phyloP scores from a whole-genome alignment of 1,140 invertebrate genomes.

The Acromyrmex echinatior region DNA sequence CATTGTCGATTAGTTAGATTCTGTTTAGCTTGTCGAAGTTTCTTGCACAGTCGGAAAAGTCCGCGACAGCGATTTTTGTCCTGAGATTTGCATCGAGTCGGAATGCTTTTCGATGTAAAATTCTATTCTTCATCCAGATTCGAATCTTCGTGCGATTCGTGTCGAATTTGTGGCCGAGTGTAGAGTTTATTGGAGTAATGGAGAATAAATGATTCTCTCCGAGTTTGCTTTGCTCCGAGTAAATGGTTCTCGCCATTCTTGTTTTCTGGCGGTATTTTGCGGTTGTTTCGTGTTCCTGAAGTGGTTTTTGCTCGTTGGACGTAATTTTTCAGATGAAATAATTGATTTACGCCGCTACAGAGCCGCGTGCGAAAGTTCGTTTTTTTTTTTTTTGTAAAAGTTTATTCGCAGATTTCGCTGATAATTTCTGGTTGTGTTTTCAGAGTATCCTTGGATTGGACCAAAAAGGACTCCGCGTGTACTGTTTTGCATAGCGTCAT shows the following conservation, averaged over 20 bases:
- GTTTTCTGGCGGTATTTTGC: not conserved
- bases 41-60: conserved; percentile 49
- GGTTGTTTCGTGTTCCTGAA: not conserved
- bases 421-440: conserved; percentile 34
- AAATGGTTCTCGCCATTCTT: not conserved
- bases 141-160: conserved; percentile 23
- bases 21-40: conserved; percentile 34
- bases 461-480: conserved; percentile 54
- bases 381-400: not conserved
- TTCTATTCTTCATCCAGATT: conserved; percentile 27
- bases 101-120: not conserved
- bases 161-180: conserved; percentile 1
- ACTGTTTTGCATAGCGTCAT: conserved; percentile 44
- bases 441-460: conserved; percentile 35
- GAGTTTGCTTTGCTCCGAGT: conserved; percentile 21
- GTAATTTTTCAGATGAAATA: conserved; percentile 10
- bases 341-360: conserved; percentile 13
- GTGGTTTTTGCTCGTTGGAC: conserved; percentile 1
- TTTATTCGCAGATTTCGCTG: conserved; percentile 17
- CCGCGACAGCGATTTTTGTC: conserved; percentile 24
- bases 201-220: not conserved
- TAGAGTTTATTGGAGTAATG: not conserved
- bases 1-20: conserved; percentile 35
- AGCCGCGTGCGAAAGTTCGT: conserved; percentile 29
- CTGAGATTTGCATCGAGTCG: conserved; percentile 12